phyloP scores from a whole-genome alignment of 2,888 invertebrate genomes.

The Zygaena filipendulae region DNA sequence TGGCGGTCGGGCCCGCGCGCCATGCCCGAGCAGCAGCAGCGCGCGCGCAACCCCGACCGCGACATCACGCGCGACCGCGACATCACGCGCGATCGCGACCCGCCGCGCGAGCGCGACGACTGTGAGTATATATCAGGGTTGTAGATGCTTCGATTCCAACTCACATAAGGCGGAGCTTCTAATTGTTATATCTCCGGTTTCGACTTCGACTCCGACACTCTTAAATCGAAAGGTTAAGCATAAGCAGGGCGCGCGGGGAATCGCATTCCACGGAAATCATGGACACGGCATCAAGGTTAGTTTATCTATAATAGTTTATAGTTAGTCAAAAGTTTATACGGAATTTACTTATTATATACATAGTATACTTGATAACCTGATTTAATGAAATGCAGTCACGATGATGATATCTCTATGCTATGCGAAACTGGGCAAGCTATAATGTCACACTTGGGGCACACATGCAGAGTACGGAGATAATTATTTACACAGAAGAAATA shows the following conservation, averaged over 20 bases:
- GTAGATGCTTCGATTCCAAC: no score
- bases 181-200: no score
- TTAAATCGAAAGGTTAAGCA: no score
- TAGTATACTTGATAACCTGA: not conserved
- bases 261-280: no score
- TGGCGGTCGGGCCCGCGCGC: constrained; percentile 79
- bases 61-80: constrained; percentile 26
- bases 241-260: no score
- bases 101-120: constrained; percentile 38
- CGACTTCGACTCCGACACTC: no score
- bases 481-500: constrained; percentile 9
- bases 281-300: no score
- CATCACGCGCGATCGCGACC: constrained; percentile 17
- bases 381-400: constrained; percentile 21
- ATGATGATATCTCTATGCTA: constrained; percentile 35
- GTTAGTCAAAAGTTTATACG: no score
- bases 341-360: no score
- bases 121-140: no score
- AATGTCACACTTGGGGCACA: constrained; percentile 80
- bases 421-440: constrained; percentile 59
- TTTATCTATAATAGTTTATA: no score
- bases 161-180: no score
- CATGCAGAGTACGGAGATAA: constrained; percentile 67
- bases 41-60: constrained; percentile 36
- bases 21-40: constrained; percentile 45